These are phyloP conservation scores for Odontomyia ornata DNA, from an alignment of 2,888 invertebrate species.

Conservation along the genomic window DNA sequence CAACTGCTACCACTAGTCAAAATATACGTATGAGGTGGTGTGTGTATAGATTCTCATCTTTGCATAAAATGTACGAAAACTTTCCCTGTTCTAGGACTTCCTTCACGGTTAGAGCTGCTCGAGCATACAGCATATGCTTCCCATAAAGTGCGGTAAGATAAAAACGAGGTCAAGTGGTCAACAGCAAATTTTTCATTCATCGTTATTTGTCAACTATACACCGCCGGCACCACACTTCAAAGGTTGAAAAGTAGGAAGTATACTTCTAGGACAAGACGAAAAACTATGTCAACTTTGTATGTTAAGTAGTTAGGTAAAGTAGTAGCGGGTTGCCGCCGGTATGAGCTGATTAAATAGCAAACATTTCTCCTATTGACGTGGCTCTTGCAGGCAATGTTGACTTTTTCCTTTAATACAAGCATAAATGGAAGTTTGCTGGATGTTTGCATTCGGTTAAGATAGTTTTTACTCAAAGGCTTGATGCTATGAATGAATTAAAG, in stretches of 20 bases:
- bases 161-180: slow-evolving; percentile 42
- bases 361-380: neutral
- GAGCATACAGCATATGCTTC: neutral
- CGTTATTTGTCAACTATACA: slow-evolving; percentile 20
- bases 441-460: too few relatives aligned
- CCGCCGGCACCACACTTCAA: slow-evolving; percentile 14
- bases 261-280: slow-evolving; percentile 15
- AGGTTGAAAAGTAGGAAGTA: slow-evolving; percentile 12
- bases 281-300: slow-evolving; percentile 13
- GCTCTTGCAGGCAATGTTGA: too few relatives aligned
- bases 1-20: too few relatives aligned
- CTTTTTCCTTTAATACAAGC: too few relatives aligned
- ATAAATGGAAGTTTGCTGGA: too few relatives aligned
- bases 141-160: neutral
- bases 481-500: too few relatives aligned
- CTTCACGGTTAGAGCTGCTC: too few relatives aligned
- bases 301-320: neutral
- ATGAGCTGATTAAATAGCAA: neutral
- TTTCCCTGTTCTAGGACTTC: neutral
- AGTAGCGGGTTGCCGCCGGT: neutral
- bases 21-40: too few relatives aligned
- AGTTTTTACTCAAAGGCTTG: too few relatives aligned
- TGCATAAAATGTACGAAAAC: neutral
- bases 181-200: slow-evolving; percentile 29
- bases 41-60: too few relatives aligned